These are phyloP conservation scores for Drosophila parvula DNA, from an alignment of 1,140 invertebrate species.

Conservation along the genomic window DNA sequence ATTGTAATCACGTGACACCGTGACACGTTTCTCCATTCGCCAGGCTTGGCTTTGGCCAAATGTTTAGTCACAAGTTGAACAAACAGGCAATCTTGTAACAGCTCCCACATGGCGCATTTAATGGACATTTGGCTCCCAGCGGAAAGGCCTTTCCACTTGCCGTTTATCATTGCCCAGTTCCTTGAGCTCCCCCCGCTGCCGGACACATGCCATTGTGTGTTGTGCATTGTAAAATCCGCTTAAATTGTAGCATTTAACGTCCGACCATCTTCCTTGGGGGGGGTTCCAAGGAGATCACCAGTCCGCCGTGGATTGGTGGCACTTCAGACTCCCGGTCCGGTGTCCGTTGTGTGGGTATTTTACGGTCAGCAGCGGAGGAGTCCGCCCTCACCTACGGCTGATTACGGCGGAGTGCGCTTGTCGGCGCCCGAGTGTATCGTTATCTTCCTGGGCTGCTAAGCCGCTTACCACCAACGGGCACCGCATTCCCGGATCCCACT, in stretches of 20 bases:
- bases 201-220: slow-evolving; percentile 26
- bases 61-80: slow-evolving; percentile 35
- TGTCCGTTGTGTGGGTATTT: slow-evolving; percentile 31
- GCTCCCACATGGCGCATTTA: slow-evolving; percentile 29
- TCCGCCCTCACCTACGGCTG: slow-evolving; percentile 12
- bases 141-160: not conserved
- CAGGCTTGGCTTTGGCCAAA: not conserved
- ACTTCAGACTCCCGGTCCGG: slow-evolving; percentile 21
- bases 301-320: slow-evolving; percentile 12
- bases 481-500: not conserved
- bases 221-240: slow-evolving; percentile 54
- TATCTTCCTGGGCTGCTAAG: slow-evolving; percentile 36
- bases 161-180: not conserved
- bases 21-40: no score
- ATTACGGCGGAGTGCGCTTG: slow-evolving; percentile 24
- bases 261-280: not conserved
- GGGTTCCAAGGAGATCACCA: slow-evolving; percentile 3
- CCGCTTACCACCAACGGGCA: slow-evolving; percentile 28
- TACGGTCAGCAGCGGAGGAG: slow-evolving; percentile 35
- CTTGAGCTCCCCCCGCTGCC: not conserved
- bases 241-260: slow-evolving; percentile 60
- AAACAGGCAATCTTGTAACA: slow-evolving; percentile 28
- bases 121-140: slow-evolving; percentile 24
- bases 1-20: no score
- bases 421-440: slow-evolving; percentile 35